Conservation (phyloP, 2,888 invertebrate genomes). For the Branchellion lobata region DNA sequence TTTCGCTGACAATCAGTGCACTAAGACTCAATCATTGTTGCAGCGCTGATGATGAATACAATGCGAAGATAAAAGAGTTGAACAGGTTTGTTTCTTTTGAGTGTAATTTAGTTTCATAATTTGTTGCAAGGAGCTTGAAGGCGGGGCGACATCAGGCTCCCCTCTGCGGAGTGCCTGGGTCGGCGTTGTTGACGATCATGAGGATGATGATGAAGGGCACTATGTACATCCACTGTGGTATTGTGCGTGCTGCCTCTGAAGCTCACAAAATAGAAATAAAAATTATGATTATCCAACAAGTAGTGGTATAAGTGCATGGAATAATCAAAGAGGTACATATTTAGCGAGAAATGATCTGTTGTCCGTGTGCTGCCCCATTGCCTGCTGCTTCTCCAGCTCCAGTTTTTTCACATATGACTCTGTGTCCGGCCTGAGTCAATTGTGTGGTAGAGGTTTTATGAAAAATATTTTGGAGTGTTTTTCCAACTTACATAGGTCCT, state of each 20-base stretch:
- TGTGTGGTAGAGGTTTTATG: not conserved
- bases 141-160: too few species aligned
- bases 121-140: too few species aligned
- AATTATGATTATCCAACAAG: not conserved
- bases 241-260: constrained; percentile 63
- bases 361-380: constrained; percentile 68
- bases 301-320: too few species aligned
- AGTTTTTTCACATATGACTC: constrained; percentile 88
- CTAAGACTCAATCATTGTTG: too few species aligned
- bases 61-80: too few species aligned
- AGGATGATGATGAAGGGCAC: constrained; percentile 88
- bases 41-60: too few species aligned
- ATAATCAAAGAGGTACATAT: too few species aligned
- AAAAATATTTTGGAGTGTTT: not conserved
- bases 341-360: constrained; percentile 93
- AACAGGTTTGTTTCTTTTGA: too few species aligned
- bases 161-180: constrained; percentile 50
- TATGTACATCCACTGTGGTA: constrained; percentile 99
- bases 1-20: too few species aligned
- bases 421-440: constrained; percentile 79
- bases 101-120: too few species aligned
- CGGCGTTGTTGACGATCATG: constrained; percentile 74
- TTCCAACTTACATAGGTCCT: constrained; percentile 72
- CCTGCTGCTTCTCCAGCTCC: constrained; percentile 83
- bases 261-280: not conserved